Evolutionary conservation across 1,140 invertebrate genomes (phyloP), one percentile per base, ranked within the genome.

Genomic region (Pentalonia nigronervosa): DNA sequence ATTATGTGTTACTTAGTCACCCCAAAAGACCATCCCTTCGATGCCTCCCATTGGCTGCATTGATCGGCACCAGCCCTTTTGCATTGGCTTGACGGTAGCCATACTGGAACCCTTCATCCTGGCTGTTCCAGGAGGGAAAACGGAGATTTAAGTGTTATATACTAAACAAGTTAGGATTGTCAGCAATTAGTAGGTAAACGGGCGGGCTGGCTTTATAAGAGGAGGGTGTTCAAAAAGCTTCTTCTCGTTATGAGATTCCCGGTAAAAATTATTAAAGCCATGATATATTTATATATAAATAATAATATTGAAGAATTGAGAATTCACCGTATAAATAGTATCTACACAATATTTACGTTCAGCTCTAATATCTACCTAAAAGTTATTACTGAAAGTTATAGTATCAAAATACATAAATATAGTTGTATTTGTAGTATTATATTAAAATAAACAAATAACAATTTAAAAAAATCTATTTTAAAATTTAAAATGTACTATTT

Each of bases 141-240:
- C 34, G 34, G 67, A 92, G 47, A 81, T 84, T 47, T 92, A 92
- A 48, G 67, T 92, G 21, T 92, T 86, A 86, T 93, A 56, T 41
- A 20, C 25, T 86, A 93, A 93, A 93, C 76, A 84, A 93, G 81
- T 93, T 93, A 36, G 91, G 48, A 84, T 93, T 86, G 91, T 56
- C 91, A 45, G 76, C 91, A 93, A 93, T 93, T 93, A 93, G 81
- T 53, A 20, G 81, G 81, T 93, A 93, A 92, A 93, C 48, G 50
- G 91, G 90, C 34, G 90, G 67, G 30, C 3, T n/a, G 81, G 20
- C 7, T 41, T 20, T 34, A 7, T 34, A 81, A 30, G 91, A 45
- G 25, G 36, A 67, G 36, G 14, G 36, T 48, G 53, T 90, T 25
- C 53, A 60, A 53, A 90, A 48, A 81, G 21, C 8, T 93, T 86